These are phyloP conservation scores for Spodoptera exigua DNA, from an alignment of 2,888 invertebrate species.

Conservation along the genomic window DNA sequence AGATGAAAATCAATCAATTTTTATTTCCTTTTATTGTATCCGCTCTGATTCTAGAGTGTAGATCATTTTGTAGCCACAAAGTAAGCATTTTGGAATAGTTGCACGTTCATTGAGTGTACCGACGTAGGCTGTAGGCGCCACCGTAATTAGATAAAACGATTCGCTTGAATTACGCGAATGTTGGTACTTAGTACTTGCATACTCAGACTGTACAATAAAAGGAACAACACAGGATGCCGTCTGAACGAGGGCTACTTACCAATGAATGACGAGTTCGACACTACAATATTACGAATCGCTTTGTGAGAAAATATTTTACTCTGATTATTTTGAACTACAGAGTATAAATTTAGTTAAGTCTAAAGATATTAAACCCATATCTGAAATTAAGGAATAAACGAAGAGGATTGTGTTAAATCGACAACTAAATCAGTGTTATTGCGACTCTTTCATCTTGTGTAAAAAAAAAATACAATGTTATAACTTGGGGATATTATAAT, in stretches of 20 bases:
- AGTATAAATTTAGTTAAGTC: no score
- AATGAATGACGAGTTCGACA: conserved; percentile 44
- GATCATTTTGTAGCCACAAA: conserved; percentile 32
- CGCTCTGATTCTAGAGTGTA: conserved; percentile 49
- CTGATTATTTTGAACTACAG: neutral
- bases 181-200: conserved; percentile 26
- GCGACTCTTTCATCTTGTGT: no score
- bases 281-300: conserved; percentile 18
- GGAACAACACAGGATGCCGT: conserved; percentile 52
- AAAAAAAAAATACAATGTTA: no score
- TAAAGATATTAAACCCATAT: no score
- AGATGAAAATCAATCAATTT: conserved; percentile 39
- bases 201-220: conserved; percentile 57
- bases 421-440: no score
- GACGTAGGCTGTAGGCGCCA: conserved; percentile 59
- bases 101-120: conserved; percentile 59
- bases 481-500: no score
- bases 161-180: conserved; percentile 57
- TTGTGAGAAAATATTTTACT: conserved; percentile 21
- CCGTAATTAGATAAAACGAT: conserved; percentile 68
- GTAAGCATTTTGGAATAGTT: conserved; percentile 58
- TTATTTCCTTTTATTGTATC: conserved; percentile 50
- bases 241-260: conserved; percentile 39
- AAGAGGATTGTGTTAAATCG: no score
- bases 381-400: no score